Conservation (phyloP, 2,888 invertebrate species). For the Ramazzottius varieornatus region DNA sequence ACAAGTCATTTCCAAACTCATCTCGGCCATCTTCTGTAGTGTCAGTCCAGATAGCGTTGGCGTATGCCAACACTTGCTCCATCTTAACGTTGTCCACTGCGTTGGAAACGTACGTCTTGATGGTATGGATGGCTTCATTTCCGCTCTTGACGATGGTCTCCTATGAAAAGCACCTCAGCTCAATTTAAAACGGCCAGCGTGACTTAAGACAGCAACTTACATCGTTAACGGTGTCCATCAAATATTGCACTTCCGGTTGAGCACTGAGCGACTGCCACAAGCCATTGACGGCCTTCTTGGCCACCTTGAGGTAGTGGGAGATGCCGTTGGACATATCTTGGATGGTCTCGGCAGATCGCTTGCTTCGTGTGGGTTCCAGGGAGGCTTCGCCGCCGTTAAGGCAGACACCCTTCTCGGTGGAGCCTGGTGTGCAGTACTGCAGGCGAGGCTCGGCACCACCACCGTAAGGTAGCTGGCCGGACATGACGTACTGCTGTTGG, state of each 20-base stretch:
- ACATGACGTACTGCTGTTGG: background rate
- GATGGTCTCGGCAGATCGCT: background rate
- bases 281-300: background rate
- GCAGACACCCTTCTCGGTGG: background rate
- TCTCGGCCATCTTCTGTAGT: too few relatives aligned
- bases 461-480: background rate
- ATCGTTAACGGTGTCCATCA: too few relatives aligned
- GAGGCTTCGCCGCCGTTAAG: background rate
- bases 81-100: too few relatives aligned
- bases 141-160: too few relatives aligned
- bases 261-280: background rate
- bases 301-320: background rate
- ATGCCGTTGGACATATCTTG: background rate
- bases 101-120: too few relatives aligned
- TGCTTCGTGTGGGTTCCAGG: background rate
- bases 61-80: too few relatives aligned
- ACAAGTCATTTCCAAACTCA: too few relatives aligned
- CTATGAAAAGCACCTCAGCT: too few relatives aligned
- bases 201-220: too few relatives aligned
- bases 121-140: too few relatives aligned
- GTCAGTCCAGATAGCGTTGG: too few relatives aligned
- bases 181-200: too few relatives aligned
- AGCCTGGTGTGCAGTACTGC: background rate
- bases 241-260: constrained; percentile 2
- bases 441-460: background rate